These are phyloP conservation scores for Passerculus sandwichensis DNA, from an alignment of 2,797 vertebrate species.

Conservation along the genomic window DNA sequence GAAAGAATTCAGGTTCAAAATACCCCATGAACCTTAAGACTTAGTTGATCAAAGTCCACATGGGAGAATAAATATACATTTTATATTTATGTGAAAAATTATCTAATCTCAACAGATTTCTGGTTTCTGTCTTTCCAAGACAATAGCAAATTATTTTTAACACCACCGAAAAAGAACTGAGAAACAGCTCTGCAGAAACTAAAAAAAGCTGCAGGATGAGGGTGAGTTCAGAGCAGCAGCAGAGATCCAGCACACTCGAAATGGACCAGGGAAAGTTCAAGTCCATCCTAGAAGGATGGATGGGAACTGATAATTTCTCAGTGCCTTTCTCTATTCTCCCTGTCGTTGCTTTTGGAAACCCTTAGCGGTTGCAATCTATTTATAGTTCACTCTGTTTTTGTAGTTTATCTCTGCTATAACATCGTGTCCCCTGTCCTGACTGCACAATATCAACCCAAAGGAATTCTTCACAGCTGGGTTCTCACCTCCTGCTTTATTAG, in stretches of 20 bases:
- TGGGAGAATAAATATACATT: neutral
- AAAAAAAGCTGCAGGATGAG: neutral
- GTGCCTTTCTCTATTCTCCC: neutral
- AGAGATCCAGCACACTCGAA: neutral
- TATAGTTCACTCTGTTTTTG: slow-evolving; percentile 26
- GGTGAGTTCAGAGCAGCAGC: neutral
- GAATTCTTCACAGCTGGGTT: neutral
- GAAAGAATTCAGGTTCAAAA: neutral
- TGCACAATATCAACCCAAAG: neutral
- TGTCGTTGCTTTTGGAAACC: slow-evolving; percentile 14
- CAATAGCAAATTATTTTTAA: neutral
- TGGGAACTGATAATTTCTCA: neutral
- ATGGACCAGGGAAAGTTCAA: neutral
- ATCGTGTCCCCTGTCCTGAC: neutral
- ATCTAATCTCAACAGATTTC: neutral
- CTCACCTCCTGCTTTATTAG: neutral
- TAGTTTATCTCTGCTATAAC: slow-evolving; percentile 39
- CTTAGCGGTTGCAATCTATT: neutral
- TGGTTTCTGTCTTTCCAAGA: neutral
- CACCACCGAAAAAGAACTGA: neutral
- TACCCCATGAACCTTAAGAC: neutral
- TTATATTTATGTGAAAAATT: neutral
- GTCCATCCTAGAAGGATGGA: neutral
- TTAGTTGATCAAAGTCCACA: neutral
- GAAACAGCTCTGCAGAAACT: neutral